Evolutionary conservation across 2,888 invertebrate species (phyloP).

Genomic region (Synanthedon tipuliformis): DNA sequence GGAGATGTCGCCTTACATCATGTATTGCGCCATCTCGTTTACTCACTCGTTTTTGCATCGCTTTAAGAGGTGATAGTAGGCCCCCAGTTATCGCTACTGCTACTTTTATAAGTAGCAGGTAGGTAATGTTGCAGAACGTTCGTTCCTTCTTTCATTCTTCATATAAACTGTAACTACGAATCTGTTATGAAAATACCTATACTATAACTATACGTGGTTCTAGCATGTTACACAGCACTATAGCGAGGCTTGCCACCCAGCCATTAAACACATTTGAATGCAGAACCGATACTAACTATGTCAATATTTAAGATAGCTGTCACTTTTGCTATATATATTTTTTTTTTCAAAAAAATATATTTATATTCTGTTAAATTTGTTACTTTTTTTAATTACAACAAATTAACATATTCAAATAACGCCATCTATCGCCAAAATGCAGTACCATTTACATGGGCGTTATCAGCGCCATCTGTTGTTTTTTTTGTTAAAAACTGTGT

Average conservation of each 20-base stretch:
- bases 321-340: neutral
- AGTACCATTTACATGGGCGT: too few relatives aligned
- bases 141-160: too few relatives aligned
- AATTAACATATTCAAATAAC: neutral
- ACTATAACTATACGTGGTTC: neutral
- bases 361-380: neutral
- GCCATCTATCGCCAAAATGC: neutral
- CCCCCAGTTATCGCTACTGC: too few relatives aligned
- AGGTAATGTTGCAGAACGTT: too few relatives aligned
- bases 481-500: too few relatives aligned
- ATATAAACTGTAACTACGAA: too few relatives aligned
- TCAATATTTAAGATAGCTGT: conserved; percentile 5
- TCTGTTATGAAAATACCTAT: neutral
- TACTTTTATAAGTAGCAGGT: too few relatives aligned
- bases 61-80: too few relatives aligned
- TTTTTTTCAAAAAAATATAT: neutral
- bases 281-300: conserved; percentile 1
- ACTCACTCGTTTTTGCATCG: too few relatives aligned
- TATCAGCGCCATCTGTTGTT: too few relatives aligned
- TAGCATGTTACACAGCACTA: conserved; percentile 10
- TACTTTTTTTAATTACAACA: neutral
- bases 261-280: conserved; percentile 8
- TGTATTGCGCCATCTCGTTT: too few relatives aligned
- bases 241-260: conserved; percentile 9
- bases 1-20: too few relatives aligned